Conservation (phyloP, 2,888 invertebrate species). For the Chydorus sphaericus region DNA sequence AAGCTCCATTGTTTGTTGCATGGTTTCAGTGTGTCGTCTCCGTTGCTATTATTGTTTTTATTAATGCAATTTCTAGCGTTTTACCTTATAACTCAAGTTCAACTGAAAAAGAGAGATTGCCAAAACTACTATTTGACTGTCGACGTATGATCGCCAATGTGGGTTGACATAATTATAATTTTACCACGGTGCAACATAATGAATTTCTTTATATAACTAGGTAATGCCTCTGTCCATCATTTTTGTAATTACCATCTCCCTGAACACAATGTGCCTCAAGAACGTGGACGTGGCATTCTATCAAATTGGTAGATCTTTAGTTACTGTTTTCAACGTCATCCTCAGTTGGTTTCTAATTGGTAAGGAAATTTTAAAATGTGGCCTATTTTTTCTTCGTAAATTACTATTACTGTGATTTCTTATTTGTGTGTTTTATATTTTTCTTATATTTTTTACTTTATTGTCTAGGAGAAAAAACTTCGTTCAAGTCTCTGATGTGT, state of each 20-base stretch:
- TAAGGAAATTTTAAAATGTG: no score
- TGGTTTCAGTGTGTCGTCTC: constrained; percentile 93
- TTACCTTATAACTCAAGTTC: no score
- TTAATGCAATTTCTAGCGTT: constrained; percentile 48
- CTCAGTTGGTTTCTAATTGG: constrained; percentile 74
- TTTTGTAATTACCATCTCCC: constrained; percentile 93
- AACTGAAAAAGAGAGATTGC: constrained; percentile 67
- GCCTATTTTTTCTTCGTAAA: no score
- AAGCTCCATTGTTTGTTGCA: constrained; percentile 92
- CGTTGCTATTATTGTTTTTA: constrained; percentile 52
- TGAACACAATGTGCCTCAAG: constrained; percentile 92
- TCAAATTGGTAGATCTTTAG: constrained; percentile 87
- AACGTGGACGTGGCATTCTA: constrained; percentile 96
- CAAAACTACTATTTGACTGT: constrained; percentile 52
- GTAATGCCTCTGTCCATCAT: constrained; percentile 79
- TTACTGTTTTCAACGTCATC: constrained; percentile 94
- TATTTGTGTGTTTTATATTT: neutral
- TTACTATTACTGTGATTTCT: neutral
- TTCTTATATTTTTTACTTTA: constrained; percentile 6
- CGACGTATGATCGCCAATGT: constrained; percentile 37
- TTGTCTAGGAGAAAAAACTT: constrained; percentile 55
- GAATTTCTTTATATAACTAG: constrained; percentile 35
- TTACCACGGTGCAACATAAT: neutral
- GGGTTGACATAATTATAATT: constrained; percentile 3
- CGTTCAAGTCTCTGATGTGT: constrained; percentile 60